These are phyloP conservation scores for Drosophila nigrodunni DNA, from an alignment of 1,140 invertebrate species.

Conservation along the genomic window DNA sequence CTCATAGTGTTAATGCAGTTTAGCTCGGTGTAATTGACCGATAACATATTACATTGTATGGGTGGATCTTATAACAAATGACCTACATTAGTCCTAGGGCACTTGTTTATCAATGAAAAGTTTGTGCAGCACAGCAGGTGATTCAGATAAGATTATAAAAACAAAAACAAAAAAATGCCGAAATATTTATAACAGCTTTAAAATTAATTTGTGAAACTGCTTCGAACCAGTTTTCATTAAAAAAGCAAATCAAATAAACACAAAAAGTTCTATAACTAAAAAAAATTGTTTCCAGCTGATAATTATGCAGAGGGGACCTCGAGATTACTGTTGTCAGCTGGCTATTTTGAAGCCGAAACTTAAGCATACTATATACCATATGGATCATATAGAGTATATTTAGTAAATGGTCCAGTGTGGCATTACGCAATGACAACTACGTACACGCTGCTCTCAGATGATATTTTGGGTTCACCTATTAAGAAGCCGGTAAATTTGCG, in stretches of 20 bases:
- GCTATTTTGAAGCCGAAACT: neutral
- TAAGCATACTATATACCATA: neutral
- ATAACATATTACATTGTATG: constrained; percentile 7
- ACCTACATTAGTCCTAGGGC: constrained; percentile 9
- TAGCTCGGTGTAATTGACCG: constrained; percentile 46
- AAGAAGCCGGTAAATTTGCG: constrained; percentile 21
- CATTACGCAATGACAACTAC: constrained; percentile 39
- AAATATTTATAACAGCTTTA: constrained; percentile 6
- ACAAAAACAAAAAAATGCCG: neutral
- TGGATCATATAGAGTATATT: neutral
- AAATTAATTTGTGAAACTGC: constrained; percentile 12
- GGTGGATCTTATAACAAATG: neutral
- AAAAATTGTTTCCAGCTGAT: constrained; percentile 20
- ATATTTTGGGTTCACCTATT: constrained; percentile 37
- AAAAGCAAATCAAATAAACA: neutral
- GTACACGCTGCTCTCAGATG: constrained; percentile 43
- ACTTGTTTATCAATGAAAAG: neutral
- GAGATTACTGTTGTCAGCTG: constrained; percentile 26
- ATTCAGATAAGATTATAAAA: constrained; percentile 24
- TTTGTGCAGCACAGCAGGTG: neutral
- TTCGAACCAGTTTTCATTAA: neutral
- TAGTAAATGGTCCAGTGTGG: neutral
- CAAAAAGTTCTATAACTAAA: constrained; percentile 8
- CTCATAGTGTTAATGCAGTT: constrained; percentile 71
- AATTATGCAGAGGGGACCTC: neutral